Base-by-base conservation (phyloP, 1,140 invertebrate genomes). In the Zaprionus vittiger region DNA sequence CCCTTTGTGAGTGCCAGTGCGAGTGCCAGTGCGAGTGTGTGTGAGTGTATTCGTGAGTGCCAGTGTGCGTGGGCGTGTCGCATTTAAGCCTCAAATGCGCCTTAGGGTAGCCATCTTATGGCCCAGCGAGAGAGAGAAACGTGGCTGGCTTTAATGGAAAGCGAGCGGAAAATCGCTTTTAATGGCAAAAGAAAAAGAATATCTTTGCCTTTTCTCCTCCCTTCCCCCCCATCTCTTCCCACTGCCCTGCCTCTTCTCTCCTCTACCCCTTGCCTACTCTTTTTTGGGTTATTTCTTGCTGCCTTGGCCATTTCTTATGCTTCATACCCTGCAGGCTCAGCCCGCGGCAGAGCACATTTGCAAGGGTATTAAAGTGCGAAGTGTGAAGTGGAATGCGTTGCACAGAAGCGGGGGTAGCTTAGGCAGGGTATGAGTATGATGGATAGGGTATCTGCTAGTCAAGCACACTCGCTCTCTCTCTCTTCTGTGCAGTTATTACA, bases 151-250 rank as follows among this genome's bases (percentile, higher is more conserved):
- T 89, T 90, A 89, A 89, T 89, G 78, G 85, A 90, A 89, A 90
- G 73, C 79, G 79, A 90, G 86, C 81, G 72, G 79, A 90, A 82
- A 89, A 89, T 89, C 85, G 85, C 81, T 81, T 90, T 85, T 89
- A 81, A 81, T 79, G 66, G 72, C 62, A 57, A 80, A 78, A 65
- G 68, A 61, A 80, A 83, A 80, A 77, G 73, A 67, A 62, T 54
- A 57, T 78, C 52, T 71, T 57, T 44, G 41, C 52, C 54, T 61
- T 61, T 44, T 34, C 49, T 38, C 31, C 24, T 17, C 26, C 41
- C 17, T 6, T 15, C 20, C 22, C 20, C 4, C 6, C 20, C 20
- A 20, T 20, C 20, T 22, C 17, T 14, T 15, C 20, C 11, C 20
- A 0, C 6, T 20, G 7, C 47, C 14, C 24, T 28, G 24, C 24